A percentile compares a stretch with the other conserved stretches of the same genome.
Conservation (phyloP, 2,888 invertebrate genomes). For the Nomada ferruginata region DNA sequence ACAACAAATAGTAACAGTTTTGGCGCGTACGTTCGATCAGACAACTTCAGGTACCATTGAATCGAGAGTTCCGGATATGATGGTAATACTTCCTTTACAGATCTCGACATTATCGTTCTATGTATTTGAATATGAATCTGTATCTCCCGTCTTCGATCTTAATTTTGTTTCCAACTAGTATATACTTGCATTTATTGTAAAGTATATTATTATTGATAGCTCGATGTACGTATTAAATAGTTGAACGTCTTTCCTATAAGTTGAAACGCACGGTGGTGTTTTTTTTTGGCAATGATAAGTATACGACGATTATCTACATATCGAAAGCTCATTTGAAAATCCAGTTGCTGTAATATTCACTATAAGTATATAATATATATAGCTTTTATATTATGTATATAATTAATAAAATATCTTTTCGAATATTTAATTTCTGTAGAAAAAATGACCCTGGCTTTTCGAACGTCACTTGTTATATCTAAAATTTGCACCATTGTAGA, state of each 20-base stretch:
- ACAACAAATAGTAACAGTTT: constrained; percentile 24
- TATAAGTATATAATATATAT: background rate
- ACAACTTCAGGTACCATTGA: constrained; percentile 58
- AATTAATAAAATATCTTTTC: constrained; percentile 6
- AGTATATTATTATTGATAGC: no score
- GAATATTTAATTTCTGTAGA: constrained; percentile 24
- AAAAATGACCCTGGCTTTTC: constrained; percentile 33
- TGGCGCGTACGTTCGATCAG: constrained; percentile 43
- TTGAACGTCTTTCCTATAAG: background rate
- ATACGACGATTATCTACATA: constrained; percentile 18
- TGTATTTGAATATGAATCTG: constrained; percentile 3
- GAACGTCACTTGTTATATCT: constrained; percentile 33
- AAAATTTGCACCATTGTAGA: constrained; percentile 57
- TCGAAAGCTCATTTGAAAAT: constrained; percentile 35
- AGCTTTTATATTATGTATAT: constrained; percentile 17
- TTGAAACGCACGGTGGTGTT: constrained; percentile 25
- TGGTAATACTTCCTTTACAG: background rate
- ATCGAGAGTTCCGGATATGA: constrained; percentile 29
- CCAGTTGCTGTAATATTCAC: constrained; percentile 36
- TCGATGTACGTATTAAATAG: background rate
- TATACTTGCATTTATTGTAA: no score
- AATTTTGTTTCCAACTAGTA: background rate
- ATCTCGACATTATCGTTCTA: constrained; percentile 21
- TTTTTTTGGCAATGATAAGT: constrained; percentile 22
- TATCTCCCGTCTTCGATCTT: background rate